Percentiles rank a stretch among this genome's conserved stretches.
Conservation (phyloP, 2,113 vertebrate species). For the Pagrus major region DNA sequence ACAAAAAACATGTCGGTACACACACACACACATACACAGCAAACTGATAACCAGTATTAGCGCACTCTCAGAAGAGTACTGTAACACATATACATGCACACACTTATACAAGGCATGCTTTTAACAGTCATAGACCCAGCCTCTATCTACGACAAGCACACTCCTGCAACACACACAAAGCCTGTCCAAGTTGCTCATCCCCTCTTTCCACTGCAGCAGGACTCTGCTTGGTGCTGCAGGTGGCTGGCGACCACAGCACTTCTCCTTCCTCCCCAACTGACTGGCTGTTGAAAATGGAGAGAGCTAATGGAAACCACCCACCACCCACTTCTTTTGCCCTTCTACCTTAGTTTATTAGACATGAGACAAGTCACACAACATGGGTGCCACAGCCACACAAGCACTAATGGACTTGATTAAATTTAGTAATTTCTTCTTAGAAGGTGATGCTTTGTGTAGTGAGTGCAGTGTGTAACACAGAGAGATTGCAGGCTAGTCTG, state of each 20-base stretch:
- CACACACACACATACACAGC: constrained; percentile 19
- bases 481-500: constrained; percentile 11
- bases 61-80: constrained; percentile 16
- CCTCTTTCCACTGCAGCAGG: constrained; percentile 38
- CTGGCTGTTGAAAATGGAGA: constrained; percentile 74
- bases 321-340: background rate
- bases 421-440: background rate
- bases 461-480: background rate
- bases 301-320: constrained; percentile 63
- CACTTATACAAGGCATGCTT: constrained; percentile 22
- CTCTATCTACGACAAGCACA: constrained; percentile 35
- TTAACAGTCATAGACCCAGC: constrained; percentile 17
- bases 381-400: constrained; percentile 30
- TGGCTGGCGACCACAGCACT: constrained; percentile 49
- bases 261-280: constrained; percentile 56
- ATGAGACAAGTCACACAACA: constrained; percentile 53
- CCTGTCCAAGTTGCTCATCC: constrained; percentile 15
- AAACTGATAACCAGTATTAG: constrained; percentile 27
- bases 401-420: constrained; percentile 16
- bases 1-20: constrained; percentile 39
- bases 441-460: constrained; percentile 10
- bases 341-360: constrained; percentile 22
- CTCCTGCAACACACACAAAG: constrained; percentile 25
- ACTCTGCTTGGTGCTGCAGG: constrained; percentile 43
- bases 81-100: constrained; percentile 21